Conservation (phyloP, 1,140 invertebrate species). For the Procambarus clarkii region DNA sequence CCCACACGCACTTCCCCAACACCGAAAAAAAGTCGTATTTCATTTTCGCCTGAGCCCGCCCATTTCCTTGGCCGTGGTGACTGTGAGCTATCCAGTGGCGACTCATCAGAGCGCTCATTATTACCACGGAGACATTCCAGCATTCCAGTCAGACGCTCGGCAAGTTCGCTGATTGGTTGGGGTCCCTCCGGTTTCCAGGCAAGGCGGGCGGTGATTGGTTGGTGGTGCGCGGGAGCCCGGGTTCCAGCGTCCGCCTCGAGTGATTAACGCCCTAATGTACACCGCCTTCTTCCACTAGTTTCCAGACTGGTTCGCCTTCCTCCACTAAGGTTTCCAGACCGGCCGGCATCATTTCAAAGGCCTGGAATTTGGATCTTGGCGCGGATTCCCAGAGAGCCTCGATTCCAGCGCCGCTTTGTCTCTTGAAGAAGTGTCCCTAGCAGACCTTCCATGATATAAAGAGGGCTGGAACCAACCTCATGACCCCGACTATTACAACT, state of each 20-base stretch:
- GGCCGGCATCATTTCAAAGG: constrained; percentile 49
- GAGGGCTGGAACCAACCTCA: constrained; percentile 63
- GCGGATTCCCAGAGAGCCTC: constrained; percentile 68
- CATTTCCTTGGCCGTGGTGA: constrained; percentile 56
- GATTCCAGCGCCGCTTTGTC: constrained; percentile 68
- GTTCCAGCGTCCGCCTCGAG: constrained; percentile 57
- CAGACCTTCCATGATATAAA: constrained; percentile 70
- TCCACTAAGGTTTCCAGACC: constrained; percentile 56
- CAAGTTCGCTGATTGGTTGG: constrained; percentile 51
- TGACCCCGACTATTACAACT: constrained; percentile 63
- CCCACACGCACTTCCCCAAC: neutral
- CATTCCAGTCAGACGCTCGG: constrained; percentile 57
- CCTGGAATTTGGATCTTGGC: constrained; percentile 68
- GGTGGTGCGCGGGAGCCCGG: constrained; percentile 42
- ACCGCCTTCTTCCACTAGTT: constrained; percentile 64
- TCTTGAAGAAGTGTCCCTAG: constrained; percentile 69
- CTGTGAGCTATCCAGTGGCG: constrained; percentile 66
- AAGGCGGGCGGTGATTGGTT: constrained; percentile 54
- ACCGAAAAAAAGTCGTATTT: constrained; percentile 51
- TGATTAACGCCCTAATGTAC: constrained; percentile 70
- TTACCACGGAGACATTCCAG: constrained; percentile 63
- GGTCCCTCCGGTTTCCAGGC: constrained; percentile 55
- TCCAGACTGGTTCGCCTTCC: constrained; percentile 65
- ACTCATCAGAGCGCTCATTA: constrained; percentile 69
- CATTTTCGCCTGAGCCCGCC: constrained; percentile 57